These are phyloP conservation scores for Tupaia tana DNA, from an alignment of 2,113 vertebrate species.

Conservation along the genomic window DNA sequence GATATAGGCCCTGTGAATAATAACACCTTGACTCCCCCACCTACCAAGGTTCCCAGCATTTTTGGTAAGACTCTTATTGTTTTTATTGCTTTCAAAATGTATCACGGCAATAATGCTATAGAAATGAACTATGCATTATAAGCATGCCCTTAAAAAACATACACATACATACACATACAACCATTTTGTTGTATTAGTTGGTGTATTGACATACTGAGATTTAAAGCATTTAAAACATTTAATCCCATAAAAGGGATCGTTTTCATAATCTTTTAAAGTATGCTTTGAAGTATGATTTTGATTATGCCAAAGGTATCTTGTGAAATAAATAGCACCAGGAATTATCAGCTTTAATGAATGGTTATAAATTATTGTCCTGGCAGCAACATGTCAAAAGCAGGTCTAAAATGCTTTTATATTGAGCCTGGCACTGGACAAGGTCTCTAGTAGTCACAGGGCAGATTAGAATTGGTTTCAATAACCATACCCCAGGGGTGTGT, in stretches of 20 bases:
- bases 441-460: background rate
- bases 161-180: background rate
- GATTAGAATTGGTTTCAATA: background rate
- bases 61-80: conserved; percentile 77
- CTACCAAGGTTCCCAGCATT: conserved; percentile 35
- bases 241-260: background rate
- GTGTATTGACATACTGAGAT: background rate
- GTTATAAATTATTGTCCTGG: background rate
- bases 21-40: background rate
- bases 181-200: background rate
- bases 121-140: background rate
- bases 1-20: background rate
- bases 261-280: conserved; percentile 47
- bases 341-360: background rate
- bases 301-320: conserved; percentile 36
- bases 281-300: conserved; percentile 19
- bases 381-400: background rate
- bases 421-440: background rate
- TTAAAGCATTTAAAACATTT: background rate
- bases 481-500: background rate
- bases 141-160: background rate
- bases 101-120: background rate
- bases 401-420: background rate
- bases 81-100: background rate
- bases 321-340: background rate